These are phyloP conservation scores for Dipodomys spectabilis DNA, from an alignment of 2,113 vertebrate genomes.

Conservation along the genomic window DNA sequence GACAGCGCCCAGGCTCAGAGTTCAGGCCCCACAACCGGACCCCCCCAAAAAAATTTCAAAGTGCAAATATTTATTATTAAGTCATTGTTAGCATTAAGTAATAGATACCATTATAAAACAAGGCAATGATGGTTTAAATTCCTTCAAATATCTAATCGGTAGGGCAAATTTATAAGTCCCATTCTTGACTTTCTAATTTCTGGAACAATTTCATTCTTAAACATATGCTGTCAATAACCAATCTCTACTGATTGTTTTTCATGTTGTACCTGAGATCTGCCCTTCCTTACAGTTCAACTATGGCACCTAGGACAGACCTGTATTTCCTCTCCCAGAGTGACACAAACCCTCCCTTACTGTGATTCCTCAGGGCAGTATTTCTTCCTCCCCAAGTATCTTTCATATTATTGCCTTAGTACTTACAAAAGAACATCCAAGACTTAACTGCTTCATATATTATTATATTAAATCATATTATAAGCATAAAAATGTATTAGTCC, in stretches of 20 bases:
- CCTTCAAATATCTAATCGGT: neutral
- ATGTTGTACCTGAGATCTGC: neutral
- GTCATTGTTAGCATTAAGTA: neutral
- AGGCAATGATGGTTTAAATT: neutral
- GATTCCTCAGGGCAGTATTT: neutral
- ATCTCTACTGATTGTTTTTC: neutral
- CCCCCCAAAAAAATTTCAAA: neutral
- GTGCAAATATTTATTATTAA: neutral
- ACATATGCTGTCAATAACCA: neutral
- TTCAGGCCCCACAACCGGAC: no score
- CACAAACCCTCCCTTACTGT: neutral
- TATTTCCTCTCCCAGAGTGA: neutral
- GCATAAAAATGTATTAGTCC: no score
- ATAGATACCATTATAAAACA: neutral
- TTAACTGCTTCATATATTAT: neutral
- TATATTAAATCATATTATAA: constrained; percentile 14
- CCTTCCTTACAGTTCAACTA: neutral
- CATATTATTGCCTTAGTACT: neutral
- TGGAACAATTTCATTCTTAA: neutral
- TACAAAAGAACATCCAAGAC: neutral
- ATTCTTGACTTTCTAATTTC: neutral
- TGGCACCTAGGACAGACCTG: neutral
- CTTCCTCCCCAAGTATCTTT: neutral
- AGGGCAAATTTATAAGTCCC: neutral
- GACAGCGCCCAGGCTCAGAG: no score